A percentile compares a stretch with the other conserved stretches of the same genome.
Conservation (phyloP, 2,113 vertebrate species). For the Catharus minimus region DNA sequence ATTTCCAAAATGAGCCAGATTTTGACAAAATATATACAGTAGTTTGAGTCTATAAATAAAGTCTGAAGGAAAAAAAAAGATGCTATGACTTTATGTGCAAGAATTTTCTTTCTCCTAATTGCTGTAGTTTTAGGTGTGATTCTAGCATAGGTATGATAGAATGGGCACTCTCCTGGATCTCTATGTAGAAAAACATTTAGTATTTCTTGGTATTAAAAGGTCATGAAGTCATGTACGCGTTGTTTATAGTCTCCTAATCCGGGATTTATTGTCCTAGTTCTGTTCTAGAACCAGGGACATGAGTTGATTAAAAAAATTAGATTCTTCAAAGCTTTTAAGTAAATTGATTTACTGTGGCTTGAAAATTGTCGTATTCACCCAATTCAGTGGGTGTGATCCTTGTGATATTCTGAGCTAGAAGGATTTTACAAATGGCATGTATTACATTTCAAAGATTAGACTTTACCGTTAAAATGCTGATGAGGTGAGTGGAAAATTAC, state of each 20-base stretch:
- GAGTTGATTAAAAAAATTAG: neutral
- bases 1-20: neutral
- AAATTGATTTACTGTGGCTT: neutral
- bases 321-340: constrained; percentile 2
- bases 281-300: neutral
- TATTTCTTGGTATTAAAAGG: neutral
- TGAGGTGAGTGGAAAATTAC: neutral
- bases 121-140: neutral
- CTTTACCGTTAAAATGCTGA: neutral
- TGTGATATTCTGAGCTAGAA: neutral
- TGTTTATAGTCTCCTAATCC: constrained; percentile 14
- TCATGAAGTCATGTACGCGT: neutral
- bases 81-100: neutral
- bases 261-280: neutral
- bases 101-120: neutral
- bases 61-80: neutral
- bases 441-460: neutral
- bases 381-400: neutral
- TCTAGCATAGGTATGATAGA: neutral
- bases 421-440: neutral
- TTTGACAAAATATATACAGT: neutral
- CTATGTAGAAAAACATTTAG: neutral
- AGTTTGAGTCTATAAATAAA: neutral
- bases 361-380: neutral
- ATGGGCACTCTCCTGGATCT: neutral